These are phyloP conservation scores for Epistrophella euchroma DNA, from an alignment of 2,888 invertebrate genomes.

Conservation along the genomic window DNA sequence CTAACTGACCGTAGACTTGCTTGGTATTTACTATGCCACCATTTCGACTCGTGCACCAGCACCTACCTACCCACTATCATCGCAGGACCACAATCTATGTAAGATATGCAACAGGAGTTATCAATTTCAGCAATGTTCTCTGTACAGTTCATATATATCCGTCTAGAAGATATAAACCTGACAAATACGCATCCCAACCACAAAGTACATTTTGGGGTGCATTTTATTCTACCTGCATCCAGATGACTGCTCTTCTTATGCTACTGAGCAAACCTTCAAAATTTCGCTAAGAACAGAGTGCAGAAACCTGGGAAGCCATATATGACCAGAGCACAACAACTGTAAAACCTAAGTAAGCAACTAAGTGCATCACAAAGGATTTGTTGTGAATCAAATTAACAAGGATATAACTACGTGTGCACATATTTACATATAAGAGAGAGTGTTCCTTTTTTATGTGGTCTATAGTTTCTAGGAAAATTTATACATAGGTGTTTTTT, in stretches of 20 bases:
- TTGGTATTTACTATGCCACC: slow-evolving; percentile 16
- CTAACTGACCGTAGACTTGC: slow-evolving; percentile 32
- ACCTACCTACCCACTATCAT: background rate
- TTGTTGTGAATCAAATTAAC: slow-evolving; percentile 72
- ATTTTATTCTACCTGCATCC: background rate
- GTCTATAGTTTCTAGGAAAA: background rate
- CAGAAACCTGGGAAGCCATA: background rate
- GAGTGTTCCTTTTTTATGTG: slow-evolving; percentile 3
- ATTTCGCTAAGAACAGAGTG: slow-evolving; percentile 45
- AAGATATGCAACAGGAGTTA: slow-evolving; percentile 35
- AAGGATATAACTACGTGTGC: slow-evolving; percentile 63
- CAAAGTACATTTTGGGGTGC: slow-evolving; percentile 22
- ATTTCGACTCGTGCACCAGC: too few species aligned
- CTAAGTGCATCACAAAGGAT: slow-evolving; percentile 70
- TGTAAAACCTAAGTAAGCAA: slow-evolving; percentile 55
- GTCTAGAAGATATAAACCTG: background rate
- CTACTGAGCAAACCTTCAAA: slow-evolving; percentile 10
- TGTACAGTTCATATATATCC: background rate
- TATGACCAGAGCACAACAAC: slow-evolving; percentile 19
- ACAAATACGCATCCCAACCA: background rate
- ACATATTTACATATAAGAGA: slow-evolving; percentile 46
- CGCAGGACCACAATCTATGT: background rate
- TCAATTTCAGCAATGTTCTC: slow-evolving; percentile 33
- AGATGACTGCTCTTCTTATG: slow-evolving; percentile 15
- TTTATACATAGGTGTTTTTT: background rate